Evolutionary conservation across 2,888 invertebrate genomes (phyloP).

Genomic region (Homarus gammarus): DNA sequence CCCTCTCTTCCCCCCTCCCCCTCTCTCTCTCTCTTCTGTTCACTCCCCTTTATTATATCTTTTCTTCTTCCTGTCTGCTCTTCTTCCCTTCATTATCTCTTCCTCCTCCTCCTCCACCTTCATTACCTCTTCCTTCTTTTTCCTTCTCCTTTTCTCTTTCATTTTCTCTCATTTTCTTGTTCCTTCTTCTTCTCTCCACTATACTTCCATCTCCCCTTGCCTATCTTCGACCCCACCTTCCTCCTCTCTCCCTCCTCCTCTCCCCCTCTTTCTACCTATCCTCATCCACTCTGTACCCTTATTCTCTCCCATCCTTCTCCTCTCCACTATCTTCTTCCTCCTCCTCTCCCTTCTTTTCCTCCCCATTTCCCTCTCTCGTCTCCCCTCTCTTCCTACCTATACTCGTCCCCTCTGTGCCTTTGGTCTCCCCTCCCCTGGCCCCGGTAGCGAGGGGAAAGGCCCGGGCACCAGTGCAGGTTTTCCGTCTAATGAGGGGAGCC

Average conservation of each 20-base stretch:
- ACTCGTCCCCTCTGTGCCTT: not conserved
- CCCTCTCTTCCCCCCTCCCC: too few species aligned
- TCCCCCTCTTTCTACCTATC: not conserved
- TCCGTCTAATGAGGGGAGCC: slow-evolving; percentile 51
- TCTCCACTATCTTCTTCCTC: not conserved
- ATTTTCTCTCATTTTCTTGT: too few species aligned
- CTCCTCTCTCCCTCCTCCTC: not conserved
- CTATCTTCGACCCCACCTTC: not conserved
- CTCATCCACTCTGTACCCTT: not conserved
- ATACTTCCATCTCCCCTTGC: not conserved
- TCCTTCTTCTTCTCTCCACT: not conserved
- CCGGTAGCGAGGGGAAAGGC: not conserved
- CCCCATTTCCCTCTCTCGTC: not conserved
- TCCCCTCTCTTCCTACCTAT: not conserved
- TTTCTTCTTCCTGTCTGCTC: too few species aligned
- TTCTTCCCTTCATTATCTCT: not conserved
- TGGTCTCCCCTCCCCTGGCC: not conserved
- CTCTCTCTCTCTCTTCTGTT: not conserved
- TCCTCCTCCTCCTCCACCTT: not conserved
- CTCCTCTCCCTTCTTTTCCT: not conserved
- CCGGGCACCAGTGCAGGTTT: slow-evolving; percentile 50
- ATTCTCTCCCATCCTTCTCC: not conserved
- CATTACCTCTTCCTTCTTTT: not conserved
- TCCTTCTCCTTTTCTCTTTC: not conserved
- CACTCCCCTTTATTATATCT: not conserved